These are phyloP conservation scores for Agrypnus murinus DNA, from an alignment of 2,888 invertebrate species.

Conservation along the genomic window DNA sequence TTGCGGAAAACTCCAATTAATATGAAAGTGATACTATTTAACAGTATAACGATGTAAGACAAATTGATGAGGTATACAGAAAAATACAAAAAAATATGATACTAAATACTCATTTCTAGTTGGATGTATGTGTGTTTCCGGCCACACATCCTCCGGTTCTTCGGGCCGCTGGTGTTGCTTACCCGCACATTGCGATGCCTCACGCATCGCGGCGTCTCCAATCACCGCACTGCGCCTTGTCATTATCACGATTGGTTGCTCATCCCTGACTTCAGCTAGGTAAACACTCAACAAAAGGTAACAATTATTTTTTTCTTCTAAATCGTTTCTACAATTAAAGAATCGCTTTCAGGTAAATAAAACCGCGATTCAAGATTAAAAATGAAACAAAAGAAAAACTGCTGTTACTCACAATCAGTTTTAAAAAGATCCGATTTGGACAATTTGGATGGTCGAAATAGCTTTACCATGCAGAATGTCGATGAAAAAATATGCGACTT, in stretches of 20 bases:
- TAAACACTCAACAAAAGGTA: conserved; percentile 26
- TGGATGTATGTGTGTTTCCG: conserved; percentile 52
- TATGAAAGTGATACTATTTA: too few species aligned
- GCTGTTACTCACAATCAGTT: neutral
- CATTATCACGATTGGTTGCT: conserved; percentile 53
- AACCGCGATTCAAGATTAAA: neutral
- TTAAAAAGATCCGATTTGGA: neutral
- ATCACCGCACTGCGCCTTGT: conserved; percentile 48
- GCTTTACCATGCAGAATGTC: conserved; percentile 15
- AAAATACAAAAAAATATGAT: neutral
- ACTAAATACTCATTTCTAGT: conserved; percentile 46
- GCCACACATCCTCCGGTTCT: conserved; percentile 56
- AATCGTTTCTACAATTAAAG: conserved; percentile 8
- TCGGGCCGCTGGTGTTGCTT: conserved; percentile 52
- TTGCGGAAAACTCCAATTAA: too few species aligned
- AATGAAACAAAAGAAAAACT: neutral
- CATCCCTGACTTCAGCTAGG: conserved; percentile 45
- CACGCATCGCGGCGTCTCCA: conserved; percentile 52
- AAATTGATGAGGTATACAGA: conserved; percentile 34
- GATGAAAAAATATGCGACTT: conserved; percentile 8
- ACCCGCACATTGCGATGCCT: conserved; percentile 41
- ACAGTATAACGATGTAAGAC: too few species aligned
- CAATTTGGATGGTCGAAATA: conserved; percentile 14
- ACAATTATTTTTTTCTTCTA: conserved; percentile 1
- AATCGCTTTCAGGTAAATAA: neutral